These are phyloP conservation scores for Eledona agricola DNA, from an alignment of 2,888 invertebrate species.

Conservation along the genomic window DNA sequence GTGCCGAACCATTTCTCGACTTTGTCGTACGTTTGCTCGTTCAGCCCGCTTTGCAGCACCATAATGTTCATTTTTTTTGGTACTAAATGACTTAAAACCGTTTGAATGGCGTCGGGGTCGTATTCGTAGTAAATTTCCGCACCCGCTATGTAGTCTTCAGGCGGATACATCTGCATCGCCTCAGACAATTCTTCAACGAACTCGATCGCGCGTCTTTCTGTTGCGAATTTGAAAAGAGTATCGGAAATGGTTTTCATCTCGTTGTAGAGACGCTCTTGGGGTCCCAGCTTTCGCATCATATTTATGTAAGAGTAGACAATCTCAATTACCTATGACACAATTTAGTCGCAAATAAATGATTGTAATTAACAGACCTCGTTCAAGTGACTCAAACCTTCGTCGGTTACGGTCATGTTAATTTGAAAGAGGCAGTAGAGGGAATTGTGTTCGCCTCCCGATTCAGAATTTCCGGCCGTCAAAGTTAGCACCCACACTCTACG, in stretches of 20 bases:
- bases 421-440: slow-evolving; percentile 80
- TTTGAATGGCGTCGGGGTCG: slow-evolving; percentile 72
- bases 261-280: slow-evolving; percentile 73
- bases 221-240: slow-evolving; percentile 75
- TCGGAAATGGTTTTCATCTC: slow-evolving; percentile 81
- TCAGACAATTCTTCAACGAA: slow-evolving; percentile 81
- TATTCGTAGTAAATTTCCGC: slow-evolving; percentile 79
- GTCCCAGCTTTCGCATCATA: slow-evolving; percentile 73
- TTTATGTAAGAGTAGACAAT: slow-evolving; percentile 82
- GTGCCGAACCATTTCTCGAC: slow-evolving; percentile 87
- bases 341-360: slow-evolving; percentile 18
- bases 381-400: slow-evolving; percentile 76
- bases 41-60: slow-evolving; percentile 64
- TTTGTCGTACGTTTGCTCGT: slow-evolving; percentile 70
- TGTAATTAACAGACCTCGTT: slow-evolving; percentile 64
- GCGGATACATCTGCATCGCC: slow-evolving; percentile 82
- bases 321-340: slow-evolving; percentile 71
- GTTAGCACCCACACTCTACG: slow-evolving; percentile 80
- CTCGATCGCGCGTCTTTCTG: slow-evolving; percentile 76
- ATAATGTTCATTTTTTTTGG: slow-evolving; percentile 77
- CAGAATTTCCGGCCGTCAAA: slow-evolving; percentile 75
- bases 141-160: slow-evolving; percentile 82
- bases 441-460: slow-evolving; percentile 81
- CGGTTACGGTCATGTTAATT: slow-evolving; percentile 78
- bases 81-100: slow-evolving; percentile 69